Base-by-base conservation (phyloP, 2,888 invertebrate species). In the Acleris literana region DNA sequence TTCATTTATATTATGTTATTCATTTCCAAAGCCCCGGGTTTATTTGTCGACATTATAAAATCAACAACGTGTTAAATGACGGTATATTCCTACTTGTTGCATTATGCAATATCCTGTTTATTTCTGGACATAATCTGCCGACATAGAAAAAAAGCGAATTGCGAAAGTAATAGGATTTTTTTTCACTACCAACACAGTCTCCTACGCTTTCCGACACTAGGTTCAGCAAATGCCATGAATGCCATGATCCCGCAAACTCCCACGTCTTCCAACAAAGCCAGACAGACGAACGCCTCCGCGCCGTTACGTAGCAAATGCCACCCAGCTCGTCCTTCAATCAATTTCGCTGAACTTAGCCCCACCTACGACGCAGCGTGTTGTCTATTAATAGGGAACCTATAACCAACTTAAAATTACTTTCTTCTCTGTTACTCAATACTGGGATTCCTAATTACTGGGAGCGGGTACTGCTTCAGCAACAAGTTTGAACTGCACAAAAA, bases 271-370 rank as follows among this genome's bases (percentile, higher is more conserved):
- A 71, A 75, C 77, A 73, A 76, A 77, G 70, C 68, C 74, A 81
- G 78, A 77, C 76, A 73, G 72, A 69, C 69, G 58, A 74, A 72
- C 85, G 80, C 86, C 85, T 81, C 79, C 84, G 73, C 78, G 73
- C 77, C 76, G 33, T 33, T 33, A 33, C 9, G 81, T 69, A 75
- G 77, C 75, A 84, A 86, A 86, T 83, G 82, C 77, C 85, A 81
- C 75, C 76, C 79, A 82, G 75, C 33, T 33, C 9, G 33, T 78
- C 82, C 82, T 84, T 83, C 78, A 76, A 74, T 81, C 77, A 76
- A 79, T 80, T 75, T 72, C 70, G 77, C 72, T 65, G 72, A 78
- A 77, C 71, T 71, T 72, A 74, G 71, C 71, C 70, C 78, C 67
- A 71, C 83, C 76, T 74, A 79, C 58, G 71, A 74, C 70, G 73